A percentile compares a stretch with the other conserved stretches of the same genome.
phyloP scores from a whole-genome alignment of 2,888 invertebrate species.

The Dilophus febrilis region DNA sequence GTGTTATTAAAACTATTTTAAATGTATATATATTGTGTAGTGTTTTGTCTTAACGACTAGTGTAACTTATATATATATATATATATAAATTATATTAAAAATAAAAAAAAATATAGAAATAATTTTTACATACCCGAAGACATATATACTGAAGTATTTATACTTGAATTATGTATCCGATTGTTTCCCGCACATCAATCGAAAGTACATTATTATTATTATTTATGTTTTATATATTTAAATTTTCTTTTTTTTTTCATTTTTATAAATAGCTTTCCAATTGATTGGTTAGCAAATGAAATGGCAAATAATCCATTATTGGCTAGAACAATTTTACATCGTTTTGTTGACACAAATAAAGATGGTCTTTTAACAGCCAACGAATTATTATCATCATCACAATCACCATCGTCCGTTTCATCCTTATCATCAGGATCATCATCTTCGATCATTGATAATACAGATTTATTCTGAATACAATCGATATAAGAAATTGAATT shows the following conservation, averaged over 20 bases:
- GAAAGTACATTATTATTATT: too few relatives aligned
- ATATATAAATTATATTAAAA: neutral
- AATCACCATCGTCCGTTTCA: too few relatives aligned
- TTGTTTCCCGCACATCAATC: too few relatives aligned
- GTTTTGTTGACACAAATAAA: constrained; percentile 15
- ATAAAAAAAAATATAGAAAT: neutral
- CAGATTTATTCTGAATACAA: too few relatives aligned
- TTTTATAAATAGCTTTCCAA: constrained; percentile 12
- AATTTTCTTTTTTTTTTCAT: neutral
- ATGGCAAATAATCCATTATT: constrained; percentile 13
- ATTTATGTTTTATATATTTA: too few relatives aligned
- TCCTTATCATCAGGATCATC: constrained; percentile 7
- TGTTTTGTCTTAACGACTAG: too few relatives aligned
- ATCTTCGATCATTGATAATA: constrained; percentile 8
- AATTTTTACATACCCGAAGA: neutral
- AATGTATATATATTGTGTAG: too few relatives aligned
- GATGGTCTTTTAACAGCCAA: constrained; percentile 14
- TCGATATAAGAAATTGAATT: too few relatives aligned
- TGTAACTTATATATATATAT: neutral
- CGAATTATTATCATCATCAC: constrained; percentile 10
- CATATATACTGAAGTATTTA: too few relatives aligned
- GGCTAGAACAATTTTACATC: constrained; percentile 13
- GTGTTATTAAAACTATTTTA: too few relatives aligned
- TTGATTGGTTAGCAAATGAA: constrained; percentile 16
- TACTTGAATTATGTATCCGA: too few relatives aligned